Evolutionary conservation across 2,797 vertebrate species (phyloP).

Genomic region (Phrynocephalus vlangalii): DNA sequence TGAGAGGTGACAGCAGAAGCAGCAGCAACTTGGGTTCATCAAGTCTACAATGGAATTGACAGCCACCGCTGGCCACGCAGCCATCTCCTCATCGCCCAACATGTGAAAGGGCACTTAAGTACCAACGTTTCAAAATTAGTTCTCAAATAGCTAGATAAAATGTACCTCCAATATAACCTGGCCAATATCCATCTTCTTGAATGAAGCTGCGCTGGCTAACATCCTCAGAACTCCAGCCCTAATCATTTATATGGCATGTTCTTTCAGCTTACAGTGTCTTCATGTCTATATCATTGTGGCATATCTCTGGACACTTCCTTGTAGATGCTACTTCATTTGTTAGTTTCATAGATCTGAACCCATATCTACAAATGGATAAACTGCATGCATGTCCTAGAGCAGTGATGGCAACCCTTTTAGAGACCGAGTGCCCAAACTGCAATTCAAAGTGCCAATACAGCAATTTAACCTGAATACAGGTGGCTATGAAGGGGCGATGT

Average conservation of each 20-base stretch:
- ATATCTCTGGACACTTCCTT: background rate
- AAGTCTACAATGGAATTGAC: background rate
- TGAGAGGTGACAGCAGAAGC: background rate
- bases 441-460: no score
- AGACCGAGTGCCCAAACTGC: no score
- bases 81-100: background rate
- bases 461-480: no score
- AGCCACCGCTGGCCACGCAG: background rate
- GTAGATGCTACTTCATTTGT: background rate
- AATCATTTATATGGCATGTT: constrained; percentile 22
- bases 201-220: constrained; percentile 25
- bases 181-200: constrained; percentile 4
- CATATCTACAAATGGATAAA: background rate
- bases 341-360: background rate
- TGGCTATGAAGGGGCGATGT: no score
- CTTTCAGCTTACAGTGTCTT: background rate
- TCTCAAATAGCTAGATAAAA: constrained; percentile 22
- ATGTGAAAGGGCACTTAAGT: background rate
- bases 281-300: background rate
- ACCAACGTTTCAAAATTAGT: background rate
- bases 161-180: constrained; percentile 18
- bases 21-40: constrained; percentile 25
- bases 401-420: no score
- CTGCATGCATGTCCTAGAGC: background rate
- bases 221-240: background rate